Percentiles rank a stretch among this genome's conserved stretches.
phyloP scores from a whole-genome alignment of 35 echinoderm and acorn worm genomes.

The Ptychodera flava region DNA sequence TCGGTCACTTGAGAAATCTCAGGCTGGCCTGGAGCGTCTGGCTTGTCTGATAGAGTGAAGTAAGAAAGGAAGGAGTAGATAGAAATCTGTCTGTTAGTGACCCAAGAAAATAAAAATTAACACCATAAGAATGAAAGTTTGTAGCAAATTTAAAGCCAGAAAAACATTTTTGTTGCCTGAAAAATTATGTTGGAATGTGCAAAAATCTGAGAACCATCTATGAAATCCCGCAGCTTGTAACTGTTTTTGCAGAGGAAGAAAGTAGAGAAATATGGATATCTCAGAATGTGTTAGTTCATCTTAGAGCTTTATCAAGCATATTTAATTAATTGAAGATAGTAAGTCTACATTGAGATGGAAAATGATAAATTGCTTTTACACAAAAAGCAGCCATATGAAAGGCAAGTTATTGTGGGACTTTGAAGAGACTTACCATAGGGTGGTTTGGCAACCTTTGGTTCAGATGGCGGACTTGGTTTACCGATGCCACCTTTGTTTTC shows the following conservation, averaged over 20 bases:
- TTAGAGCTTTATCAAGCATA: too few relatives aligned
- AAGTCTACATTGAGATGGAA: too few relatives aligned
- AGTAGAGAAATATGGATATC: too few relatives aligned
- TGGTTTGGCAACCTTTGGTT: slow-evolving; percentile 7
- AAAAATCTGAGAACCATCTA: background rate
- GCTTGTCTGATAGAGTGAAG: background rate
- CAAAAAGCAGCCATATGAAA: too few relatives aligned
- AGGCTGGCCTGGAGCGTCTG: background rate
- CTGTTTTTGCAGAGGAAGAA: too few relatives aligned
- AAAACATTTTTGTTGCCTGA: background rate
- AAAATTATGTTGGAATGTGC: background rate
- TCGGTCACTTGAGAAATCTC: background rate
- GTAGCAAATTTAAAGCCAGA: slow-evolving; percentile 45
- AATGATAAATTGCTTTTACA: too few relatives aligned
- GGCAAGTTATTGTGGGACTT: too few relatives aligned
- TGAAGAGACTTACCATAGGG: slow-evolving; percentile 20
- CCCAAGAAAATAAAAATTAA: slow-evolving; percentile 70
- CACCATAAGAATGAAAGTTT: slow-evolving; percentile 58
- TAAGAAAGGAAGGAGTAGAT: background rate
- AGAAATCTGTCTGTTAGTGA: slow-evolving; percentile 61
- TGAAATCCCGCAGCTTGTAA: background rate
- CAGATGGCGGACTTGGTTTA: background rate
- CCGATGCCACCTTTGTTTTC: slow-evolving; percentile 5
- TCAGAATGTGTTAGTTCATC: too few relatives aligned
- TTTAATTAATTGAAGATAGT: too few relatives aligned